Evolutionary conservation across 2,113 vertebrate genomes (phyloP), one percentile per base, ranked within the genome.

Genomic region (Lethenteron camtschaticum): DNA sequence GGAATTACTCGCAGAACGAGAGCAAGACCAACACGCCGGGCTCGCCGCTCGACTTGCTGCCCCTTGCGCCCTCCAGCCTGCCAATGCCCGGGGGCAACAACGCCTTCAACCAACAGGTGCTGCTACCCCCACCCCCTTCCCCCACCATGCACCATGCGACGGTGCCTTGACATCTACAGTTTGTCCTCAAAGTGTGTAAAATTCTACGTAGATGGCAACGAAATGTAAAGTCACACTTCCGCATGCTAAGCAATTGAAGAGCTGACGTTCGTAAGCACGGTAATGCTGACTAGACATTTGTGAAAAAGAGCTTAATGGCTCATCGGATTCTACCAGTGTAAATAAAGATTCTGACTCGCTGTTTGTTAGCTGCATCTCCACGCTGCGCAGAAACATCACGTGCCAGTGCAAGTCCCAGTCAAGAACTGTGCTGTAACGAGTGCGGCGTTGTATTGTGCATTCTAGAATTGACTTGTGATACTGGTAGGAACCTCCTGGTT

Each of bases 1-100:
- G 94, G 94, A 91, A 99, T 81, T 99, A 99, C 78, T 99, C 94
- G 1, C 77, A 96, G 70, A 96, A 89, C 57, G 94, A 99, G 76
- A 95, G 89, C 79, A 82, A 91, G 71, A 99, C 89, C 79, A 99
- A 99, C 78, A 96, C 94, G 0, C 63, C 63, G 2, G 94, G 94
- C 68, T 99, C 94, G 5, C 94, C 94, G 0, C 71, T 99, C 72
- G 94, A 99, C 76, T 87, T 96, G 70, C 78, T 99, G 74, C 90
- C 90, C 70, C 90, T 96, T 71, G 88, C 90, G 20, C 89, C 94
- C 1, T 96, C 92, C 71, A 95, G 88, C 73, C 79, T 99, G 74
- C 94, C 94, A 55, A 99, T 99, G 94, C 92, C 94, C 41, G 92
- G 91, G 58, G 89, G 87, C 68, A 99, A 86, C 73, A 88, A 85